Evolutionary conservation across 2,797 vertebrate species (phyloP), one percentile per base, ranked within the genome.

Genomic region (Aldrovandia affinis): DNA sequence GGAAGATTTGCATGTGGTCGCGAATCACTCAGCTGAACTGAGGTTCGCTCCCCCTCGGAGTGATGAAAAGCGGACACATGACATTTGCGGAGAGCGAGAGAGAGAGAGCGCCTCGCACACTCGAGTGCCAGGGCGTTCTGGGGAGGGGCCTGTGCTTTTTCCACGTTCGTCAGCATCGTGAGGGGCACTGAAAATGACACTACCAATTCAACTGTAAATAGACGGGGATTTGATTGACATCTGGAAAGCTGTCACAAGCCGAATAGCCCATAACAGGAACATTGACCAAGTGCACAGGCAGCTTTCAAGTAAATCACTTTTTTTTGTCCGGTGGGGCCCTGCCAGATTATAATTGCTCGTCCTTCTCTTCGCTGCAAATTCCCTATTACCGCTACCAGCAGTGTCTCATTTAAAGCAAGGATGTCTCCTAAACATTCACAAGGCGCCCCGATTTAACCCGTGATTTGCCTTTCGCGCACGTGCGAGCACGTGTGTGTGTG

Each of bases 171-270:
- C 95, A 96, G 95, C 95, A 96, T 96, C 94, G 94, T 91, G 95
- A 96, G 96, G 96, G 97, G 98, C 98, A 98, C 99, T 99, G 97
- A 96, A 93, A 97, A 97, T 97, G 98, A 99, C 98, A 98, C 95
- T 94, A 96, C 96, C 97, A 98, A 99, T 99, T 99, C 97, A 98
- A 97, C 97, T 96, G 97, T 97, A 99, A 99, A 99, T 99, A 97
- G 97, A 94, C 93, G 91, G 96, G 98, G 98, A 99, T 99, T 98
- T 99, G 98, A 99, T 99, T 99, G 98, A 98, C 98, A 98, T 97
- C 97, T 98, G 98, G 97, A 97, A 96, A 95, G 96, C 97, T 98
- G 98, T 99, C 97, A 97, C 96, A 88, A 94, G 92, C 95, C 95
- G 93, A 96, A 94, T 94, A 94, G 75, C 75, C 83, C 83, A 52